phyloP scores from a whole-genome alignment of 2,113 vertebrate genomes.

The Heliornis fulica region DNA sequence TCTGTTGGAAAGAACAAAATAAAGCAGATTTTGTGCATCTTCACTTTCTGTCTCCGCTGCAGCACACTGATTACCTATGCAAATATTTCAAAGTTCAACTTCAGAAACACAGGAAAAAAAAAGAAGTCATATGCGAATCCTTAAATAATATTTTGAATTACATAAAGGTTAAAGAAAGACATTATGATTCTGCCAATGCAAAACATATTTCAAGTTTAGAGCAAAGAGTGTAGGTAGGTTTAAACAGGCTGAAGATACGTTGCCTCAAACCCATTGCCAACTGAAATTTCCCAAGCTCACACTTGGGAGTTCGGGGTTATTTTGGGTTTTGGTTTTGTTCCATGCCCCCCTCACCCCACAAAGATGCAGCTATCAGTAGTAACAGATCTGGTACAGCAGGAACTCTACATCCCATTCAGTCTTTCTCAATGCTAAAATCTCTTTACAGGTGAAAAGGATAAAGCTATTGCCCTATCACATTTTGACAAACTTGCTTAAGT shows the following conservation, averaged over 20 bases:
- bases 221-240: not conserved
- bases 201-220: not conserved
- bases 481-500: not conserved
- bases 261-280: not conserved
- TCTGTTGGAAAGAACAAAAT: constrained; percentile 48
- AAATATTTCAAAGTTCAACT: not conserved
- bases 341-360: fast-evolving
- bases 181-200: not conserved
- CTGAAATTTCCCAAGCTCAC: not conserved
- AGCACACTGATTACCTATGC: not conserved
- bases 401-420: not conserved
- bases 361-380: not conserved
- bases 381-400: not conserved
- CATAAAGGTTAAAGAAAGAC: not conserved
- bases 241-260: not conserved
- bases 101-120: not conserved
- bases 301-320: not conserved
- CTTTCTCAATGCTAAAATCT: not conserved
- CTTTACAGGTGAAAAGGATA: not conserved
- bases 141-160: not conserved
- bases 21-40: not conserved
- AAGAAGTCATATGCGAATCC: fast-evolving
- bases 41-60: not conserved
- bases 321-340: not conserved
- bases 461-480: not conserved